Percentiles rank a stretch among this genome's conserved stretches.
Conservation (phyloP, 2,888 invertebrate genomes). For the Drosophila nr. fundita region DNA sequence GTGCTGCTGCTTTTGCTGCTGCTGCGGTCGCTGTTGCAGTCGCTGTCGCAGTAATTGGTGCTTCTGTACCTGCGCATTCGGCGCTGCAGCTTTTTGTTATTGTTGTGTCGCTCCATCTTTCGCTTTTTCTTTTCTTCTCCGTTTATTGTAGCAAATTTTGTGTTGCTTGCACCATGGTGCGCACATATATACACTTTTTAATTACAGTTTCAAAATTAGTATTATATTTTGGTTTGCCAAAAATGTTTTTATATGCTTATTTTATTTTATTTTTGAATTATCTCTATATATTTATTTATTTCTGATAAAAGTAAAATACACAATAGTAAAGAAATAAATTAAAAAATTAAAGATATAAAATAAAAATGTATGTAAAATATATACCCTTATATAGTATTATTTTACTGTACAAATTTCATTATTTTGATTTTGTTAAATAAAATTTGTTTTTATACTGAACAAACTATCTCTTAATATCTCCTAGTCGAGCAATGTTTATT, state of each 20-base stretch:
- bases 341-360: no score
- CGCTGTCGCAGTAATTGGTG: slow-evolving; percentile 5
- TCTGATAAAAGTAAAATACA: no score
- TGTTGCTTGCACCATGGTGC: slow-evolving; percentile 28
- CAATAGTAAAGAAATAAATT: no score
- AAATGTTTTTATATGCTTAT: background rate
- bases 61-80: slow-evolving; percentile 68
- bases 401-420: no score
- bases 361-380: no score
- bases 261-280: background rate
- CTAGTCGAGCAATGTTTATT: no score
- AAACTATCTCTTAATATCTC: no score
- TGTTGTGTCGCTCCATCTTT: slow-evolving; percentile 36
- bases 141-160: slow-evolving; percentile 16
- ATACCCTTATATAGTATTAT: no score
- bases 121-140: slow-evolving; percentile 23
- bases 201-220: background rate
- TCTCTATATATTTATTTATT: no score
- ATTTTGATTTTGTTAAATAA: no score
- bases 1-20: slow-evolving; percentile 21
- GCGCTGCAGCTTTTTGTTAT: slow-evolving; percentile 58
- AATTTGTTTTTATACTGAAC: no score
- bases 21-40: slow-evolving; percentile 24
- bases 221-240: background rate
- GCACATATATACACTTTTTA: background rate